Base-by-base conservation (phyloP, 2,113 vertebrate genomes). In the Hippocampus mohnikei region DNA sequence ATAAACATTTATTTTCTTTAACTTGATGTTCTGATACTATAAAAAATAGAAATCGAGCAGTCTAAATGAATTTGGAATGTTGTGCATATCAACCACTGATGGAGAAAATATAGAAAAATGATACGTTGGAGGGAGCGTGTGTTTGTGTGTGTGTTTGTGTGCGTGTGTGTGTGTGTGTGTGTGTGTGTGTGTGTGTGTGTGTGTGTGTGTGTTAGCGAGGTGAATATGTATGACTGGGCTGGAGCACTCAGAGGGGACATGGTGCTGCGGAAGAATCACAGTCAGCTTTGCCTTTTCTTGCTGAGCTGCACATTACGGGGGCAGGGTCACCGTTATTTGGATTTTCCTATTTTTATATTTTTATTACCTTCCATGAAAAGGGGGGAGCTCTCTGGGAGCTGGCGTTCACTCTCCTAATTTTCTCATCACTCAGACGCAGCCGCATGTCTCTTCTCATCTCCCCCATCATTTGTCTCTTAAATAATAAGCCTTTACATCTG, bases 381-480 rank as follows among this genome's bases (percentile, higher is more conserved):
- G 58, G 9, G 12, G 75, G 72, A 72, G 82, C 52, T 80, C 82
- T 88, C 76, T 73, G 66, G 72, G 75, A 79, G 75, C 85, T 82
- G 75, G 75, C 85, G 91, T 88, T 90, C 86, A 88, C 81, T 92
- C 84, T 76, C 9, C 77, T 91, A 86, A 90, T 92, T 91, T 91
- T 90, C 77, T 90, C 88, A 90, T 92, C 88, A 91, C 86, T 91
- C 88, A 92, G 87, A 88, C 61, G 74, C 77, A 75, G 83, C 87
- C 83, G 91, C 87, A 85, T 91, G 91, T 89, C 89, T 89, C 84
- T 84, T 86, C 83, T 82, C 78, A 79, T 86, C 84, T 88, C 79
- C 84, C 78, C 76, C 74, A 86, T 89, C 88, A 83, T 91, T 91
- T 92, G 91, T 92, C 89, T 92, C 86, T 84, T 82, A 76, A 88